These are phyloP conservation scores for Gymnobelideus leadbeateri DNA, from an alignment of 2,113 vertebrate genomes.

Conservation along the genomic window DNA sequence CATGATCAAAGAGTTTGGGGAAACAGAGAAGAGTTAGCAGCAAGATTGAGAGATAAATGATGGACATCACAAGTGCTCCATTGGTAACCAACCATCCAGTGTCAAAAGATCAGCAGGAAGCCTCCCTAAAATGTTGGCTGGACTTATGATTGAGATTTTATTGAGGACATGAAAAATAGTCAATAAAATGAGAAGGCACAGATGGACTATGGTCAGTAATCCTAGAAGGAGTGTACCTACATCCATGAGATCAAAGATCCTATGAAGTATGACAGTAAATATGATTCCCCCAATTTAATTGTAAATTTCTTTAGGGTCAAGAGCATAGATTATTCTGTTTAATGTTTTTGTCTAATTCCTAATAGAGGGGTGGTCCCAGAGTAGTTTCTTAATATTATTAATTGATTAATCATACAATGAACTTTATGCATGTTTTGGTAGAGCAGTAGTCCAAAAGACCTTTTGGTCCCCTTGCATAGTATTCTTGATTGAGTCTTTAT, in stretches of 20 bases:
- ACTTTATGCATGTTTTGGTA: not conserved
- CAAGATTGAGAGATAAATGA: not conserved
- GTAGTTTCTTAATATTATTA: not conserved
- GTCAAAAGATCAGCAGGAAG: not conserved
- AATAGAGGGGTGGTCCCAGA: not conserved
- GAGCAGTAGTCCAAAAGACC: not conserved
- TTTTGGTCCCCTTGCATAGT: not conserved
- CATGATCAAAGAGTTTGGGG: not conserved
- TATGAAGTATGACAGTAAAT: not conserved
- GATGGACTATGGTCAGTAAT: not conserved
- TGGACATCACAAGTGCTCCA: not conserved
- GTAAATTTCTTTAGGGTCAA: not conserved
- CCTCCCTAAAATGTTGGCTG: not conserved
- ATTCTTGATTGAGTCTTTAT: not conserved
- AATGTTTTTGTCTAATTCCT: not conserved
- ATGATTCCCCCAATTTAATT: not conserved
- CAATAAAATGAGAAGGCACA: not conserved
- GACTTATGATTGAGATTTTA: not conserved
- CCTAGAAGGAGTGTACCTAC: not conserved
- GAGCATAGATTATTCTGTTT: not conserved
- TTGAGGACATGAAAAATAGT: not conserved
- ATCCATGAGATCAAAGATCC: not conserved
- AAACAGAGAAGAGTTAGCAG: not conserved
- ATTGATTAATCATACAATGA: not conserved
- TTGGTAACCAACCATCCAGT: not conserved